Evolutionary conservation across 2,797 vertebrate species (phyloP), one percentile per base, ranked within the genome.

Genomic region (Salarias fasciatus): DNA sequence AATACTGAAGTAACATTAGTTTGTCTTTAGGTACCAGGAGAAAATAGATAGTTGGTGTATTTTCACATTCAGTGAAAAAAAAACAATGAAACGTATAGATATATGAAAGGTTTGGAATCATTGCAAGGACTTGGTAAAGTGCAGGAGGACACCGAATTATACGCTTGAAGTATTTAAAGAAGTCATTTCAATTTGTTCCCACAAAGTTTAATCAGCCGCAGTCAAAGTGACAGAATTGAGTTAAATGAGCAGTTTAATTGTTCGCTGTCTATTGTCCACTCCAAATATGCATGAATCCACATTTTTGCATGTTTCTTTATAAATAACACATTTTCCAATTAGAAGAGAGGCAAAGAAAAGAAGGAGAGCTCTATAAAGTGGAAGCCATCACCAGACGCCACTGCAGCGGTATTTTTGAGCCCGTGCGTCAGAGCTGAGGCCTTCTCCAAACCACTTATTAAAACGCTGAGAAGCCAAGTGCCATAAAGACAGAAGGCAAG

Each of bases 401-500:
- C 73, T 72, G 74, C 72, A 77, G 80, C 61, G 53, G 86, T 91
- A 89, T 92, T 91, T 77, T 63, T 87, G 72, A 89, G 84, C 59
- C 75, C 69, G 71, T 88, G 89, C 86, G 88, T 92, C 91, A 92
- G 83, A 75, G 76, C 80, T 66, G 69, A 41, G 14, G 72, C 80
- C 53, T 65, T 68, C 72, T 88, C 89, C 89, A 92, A 93, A 93
- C 91, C 91, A 73, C 91, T 89, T 89, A 92, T 92, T 93, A 92
- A 89, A 91, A 91, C 49, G 45, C 61, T 76, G 53, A 66, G 81
- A 89, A 86, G 89, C 92, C 91, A 91, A 89, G 85, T 85, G 89
- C 90, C 85, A 91, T 93, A 91, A 93, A 93, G 89, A 88, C 87
- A 86, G 85, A 84, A 90, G 84, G 83, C 82, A 24, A 86, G 80